A percentile compares a stretch with the other conserved stretches of the same genome.
phyloP scores from a whole-genome alignment of 1,140 invertebrate genomes.

The Drosophila kepulauana region DNA sequence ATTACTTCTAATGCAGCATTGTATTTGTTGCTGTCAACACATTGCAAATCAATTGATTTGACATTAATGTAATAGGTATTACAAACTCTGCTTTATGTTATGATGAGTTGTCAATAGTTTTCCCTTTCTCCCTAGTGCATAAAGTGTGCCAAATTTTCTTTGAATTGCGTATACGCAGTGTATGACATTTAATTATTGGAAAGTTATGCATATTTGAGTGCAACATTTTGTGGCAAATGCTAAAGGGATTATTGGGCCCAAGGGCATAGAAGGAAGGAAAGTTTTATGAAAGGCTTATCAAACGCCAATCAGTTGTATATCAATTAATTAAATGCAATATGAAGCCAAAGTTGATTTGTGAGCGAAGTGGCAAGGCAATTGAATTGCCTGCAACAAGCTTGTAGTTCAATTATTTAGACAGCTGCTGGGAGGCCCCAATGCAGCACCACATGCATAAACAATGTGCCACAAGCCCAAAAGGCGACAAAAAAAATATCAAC shows the following conservation, averaged over 20 bases:
- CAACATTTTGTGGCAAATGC: conserved; percentile 3
- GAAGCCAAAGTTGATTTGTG: conserved; percentile 15
- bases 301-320: conserved; percentile 47
- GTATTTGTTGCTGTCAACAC: conserved; percentile 11
- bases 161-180: conserved; percentile 55
- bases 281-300: conserved; percentile 30
- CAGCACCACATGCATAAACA: conserved; percentile 63
- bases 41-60: conserved; percentile 22
- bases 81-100: conserved; percentile 18
- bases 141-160: conserved; percentile 8
- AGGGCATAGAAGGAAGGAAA: conserved; percentile 14
- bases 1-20: conserved; percentile 2
- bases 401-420: conserved; percentile 70
- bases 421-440: conserved; percentile 26
- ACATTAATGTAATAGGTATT: conserved; percentile 34
- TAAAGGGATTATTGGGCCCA: conserved; percentile 9
- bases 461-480: conserved; percentile 51
- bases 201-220: not conserved
- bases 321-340: conserved; percentile 62
- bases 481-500: conserved; percentile 57
- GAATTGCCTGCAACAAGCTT: conserved; percentile 32
- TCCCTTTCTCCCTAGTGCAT: not conserved
- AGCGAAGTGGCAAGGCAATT: conserved; percentile 6
- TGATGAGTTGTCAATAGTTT: conserved; percentile 7
- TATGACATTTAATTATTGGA: conserved; percentile 31